Evolutionary conservation across 1,140 invertebrate species (phyloP), one percentile per base, ranked within the genome.

Genomic region (Theocolax elegans): DNA sequence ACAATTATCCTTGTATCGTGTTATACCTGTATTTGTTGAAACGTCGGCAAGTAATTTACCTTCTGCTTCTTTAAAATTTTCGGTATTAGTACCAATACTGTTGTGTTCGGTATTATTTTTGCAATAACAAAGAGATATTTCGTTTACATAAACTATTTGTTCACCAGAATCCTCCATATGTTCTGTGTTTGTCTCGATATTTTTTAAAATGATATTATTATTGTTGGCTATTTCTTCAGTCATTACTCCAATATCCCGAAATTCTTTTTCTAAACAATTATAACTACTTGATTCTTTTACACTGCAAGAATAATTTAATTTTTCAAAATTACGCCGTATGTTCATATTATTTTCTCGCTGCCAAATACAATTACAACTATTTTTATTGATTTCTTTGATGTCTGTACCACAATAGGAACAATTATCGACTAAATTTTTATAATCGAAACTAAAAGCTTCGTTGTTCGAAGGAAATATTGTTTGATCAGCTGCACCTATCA

Each of bases 61-160:
- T 1, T 31, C 1, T 1, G 13, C 15, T 68, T 1, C n/a, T 21
- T 59, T 25, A 12, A 13, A 15, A 7, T 25, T 25, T 7, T 17
- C 10, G 15, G 9, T 7, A 25, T 1, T 21, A 25, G 1, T 0
- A 58, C 40, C n/a, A n/a, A n/a, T n/a, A n/a, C n/a, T n/a, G n/a
- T n/a, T n/a, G 0, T 6, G 21, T 8, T 23, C 15, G 3, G 51
- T 48, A 1, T 42, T 7, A n/a, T 17, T 27, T 1, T 23, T 13
- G 19, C 46, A 60, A 23, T 23, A 19, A 13, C 58, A 62, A 4
- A 60, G n/a, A 21, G 35, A 51, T 7, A 62, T 31, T 19, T 68
- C 56, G 42, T 68, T 68, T 1, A 62, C 44, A 44, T 53, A 68
- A 38, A 62, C n/a, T n/a, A 31, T 60, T 67, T 1, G 44, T 6